phyloP scores from a whole-genome alignment of 2,797 vertebrate species.

The Enteromius argenteus region DNA sequence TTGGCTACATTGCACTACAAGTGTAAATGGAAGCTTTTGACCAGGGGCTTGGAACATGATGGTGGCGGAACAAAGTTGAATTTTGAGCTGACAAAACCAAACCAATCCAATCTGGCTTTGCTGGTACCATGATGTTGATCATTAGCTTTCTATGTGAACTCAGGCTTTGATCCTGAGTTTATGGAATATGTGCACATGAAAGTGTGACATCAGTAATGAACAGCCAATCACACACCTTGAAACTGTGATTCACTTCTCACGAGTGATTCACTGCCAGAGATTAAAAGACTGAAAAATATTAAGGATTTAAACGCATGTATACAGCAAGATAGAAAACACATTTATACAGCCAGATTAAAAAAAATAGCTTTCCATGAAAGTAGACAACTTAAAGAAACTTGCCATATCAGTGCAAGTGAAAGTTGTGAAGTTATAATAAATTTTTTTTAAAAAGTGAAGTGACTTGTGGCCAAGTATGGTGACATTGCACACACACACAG shows the following conservation, averaged over 20 bases:
- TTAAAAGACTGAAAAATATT: background rate
- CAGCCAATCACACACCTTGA: background rate
- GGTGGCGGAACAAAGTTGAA: too few relatives aligned
- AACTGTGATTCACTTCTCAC: background rate
- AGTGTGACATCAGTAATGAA: background rate
- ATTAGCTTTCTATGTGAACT: background rate
- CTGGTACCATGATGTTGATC: background rate
- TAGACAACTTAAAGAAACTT: background rate
- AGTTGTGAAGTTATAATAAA: background rate
- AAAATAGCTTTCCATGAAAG: background rate
- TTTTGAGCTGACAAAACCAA: background rate
- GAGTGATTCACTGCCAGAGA: background rate
- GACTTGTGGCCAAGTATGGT: too few relatives aligned
- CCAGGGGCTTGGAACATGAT: too few relatives aligned
- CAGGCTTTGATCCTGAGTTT: background rate
- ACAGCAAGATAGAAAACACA: background rate
- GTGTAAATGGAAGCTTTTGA: too few relatives aligned
- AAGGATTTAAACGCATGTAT: background rate
- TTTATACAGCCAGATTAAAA: too few relatives aligned
- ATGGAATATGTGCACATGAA: background rate
- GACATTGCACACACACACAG: too few relatives aligned
- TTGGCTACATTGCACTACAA: background rate
- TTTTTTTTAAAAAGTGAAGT: too few relatives aligned
- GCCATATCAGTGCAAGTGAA: background rate
- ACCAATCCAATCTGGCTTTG: background rate